Evolutionary conservation across 2,113 vertebrate species (phyloP), one percentile per base, ranked within the genome.

Genomic region (Odobenus rosmarus): DNA sequence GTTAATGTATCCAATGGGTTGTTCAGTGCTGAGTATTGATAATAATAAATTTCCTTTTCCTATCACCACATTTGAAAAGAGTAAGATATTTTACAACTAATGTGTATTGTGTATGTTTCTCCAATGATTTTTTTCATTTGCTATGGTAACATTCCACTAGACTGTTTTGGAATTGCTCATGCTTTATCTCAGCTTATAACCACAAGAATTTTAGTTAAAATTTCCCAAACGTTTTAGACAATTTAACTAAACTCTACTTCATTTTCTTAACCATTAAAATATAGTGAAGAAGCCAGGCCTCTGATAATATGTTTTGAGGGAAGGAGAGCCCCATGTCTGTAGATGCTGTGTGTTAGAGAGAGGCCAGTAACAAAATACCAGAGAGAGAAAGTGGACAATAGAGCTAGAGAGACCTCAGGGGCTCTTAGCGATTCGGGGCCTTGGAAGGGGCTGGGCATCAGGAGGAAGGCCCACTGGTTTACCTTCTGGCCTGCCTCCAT

Each of bases 231-330:
- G 3, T 79, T 69, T 81, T 13, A 93, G 92, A 92, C 92, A 87
- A 59, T 51, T 82, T 51, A 92, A 59, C 9, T 96, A 95, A 93
- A 89, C n/a, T 95, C 31, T 62, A 87, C 28, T 89, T 90, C 92
- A 90, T 92, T 95, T 95, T 96, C 46, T 88, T 92, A 95, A 69
- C 31, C 26, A 93, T 92, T 92, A 90, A 94, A 90, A 82, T 82
- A 93, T 16, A 82, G 3, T 23, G 12, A 93, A 90, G 67, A 91
- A 89, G 33, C n/a, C 64, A 95, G 62, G 19, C 5, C n/a, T 90
- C 90, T 77, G 88, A 81, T 59, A 92, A 71, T 57, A 88, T 53
- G 3, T 36, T 77, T 46, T 80, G 16, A 96, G 53, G 69, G 61
- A 91, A 92, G 79, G 74, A 87, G 59, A 86, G 36, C n/a, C n/a